Conservation (phyloP, 2,797 vertebrate genomes). For the Malacoraja senta region DNA sequence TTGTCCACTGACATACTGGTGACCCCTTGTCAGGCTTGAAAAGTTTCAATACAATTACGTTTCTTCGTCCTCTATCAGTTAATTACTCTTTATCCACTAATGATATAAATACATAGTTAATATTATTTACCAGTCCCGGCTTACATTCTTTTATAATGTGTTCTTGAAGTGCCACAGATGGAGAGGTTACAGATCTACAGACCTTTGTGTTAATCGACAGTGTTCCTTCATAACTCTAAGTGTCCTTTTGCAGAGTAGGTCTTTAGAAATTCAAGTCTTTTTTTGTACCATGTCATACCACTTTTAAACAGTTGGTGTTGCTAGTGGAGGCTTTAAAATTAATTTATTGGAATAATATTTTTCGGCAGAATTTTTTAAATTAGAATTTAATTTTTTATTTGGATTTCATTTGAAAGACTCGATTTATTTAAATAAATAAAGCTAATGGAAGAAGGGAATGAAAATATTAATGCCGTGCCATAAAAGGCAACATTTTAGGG, state of each 20-base stretch:
- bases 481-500: neutral
- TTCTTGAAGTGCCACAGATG: neutral
- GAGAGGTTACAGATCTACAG: neutral
- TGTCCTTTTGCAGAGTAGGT: neutral
- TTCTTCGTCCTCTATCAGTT: neutral
- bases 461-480: neutral
- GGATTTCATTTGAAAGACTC: neutral
- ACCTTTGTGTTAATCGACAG: neutral
- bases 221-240: neutral
- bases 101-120: neutral
- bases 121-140: neutral
- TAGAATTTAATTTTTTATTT: constrained; percentile 2
- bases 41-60: neutral
- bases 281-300: constrained; percentile 23
- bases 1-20: neutral
- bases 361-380: neutral
- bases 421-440: neutral
- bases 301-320: constrained; percentile 19
- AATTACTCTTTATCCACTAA: constrained; percentile 13
- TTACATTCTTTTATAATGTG: neutral
- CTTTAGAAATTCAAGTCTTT: neutral
- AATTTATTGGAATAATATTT: neutral
- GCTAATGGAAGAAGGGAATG: neutral
- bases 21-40: neutral
- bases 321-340: neutral